Evolutionary conservation across 2,113 vertebrate genomes (phyloP), one percentile per base, ranked within the genome.

Genomic region (Muscicapa adusta): DNA sequence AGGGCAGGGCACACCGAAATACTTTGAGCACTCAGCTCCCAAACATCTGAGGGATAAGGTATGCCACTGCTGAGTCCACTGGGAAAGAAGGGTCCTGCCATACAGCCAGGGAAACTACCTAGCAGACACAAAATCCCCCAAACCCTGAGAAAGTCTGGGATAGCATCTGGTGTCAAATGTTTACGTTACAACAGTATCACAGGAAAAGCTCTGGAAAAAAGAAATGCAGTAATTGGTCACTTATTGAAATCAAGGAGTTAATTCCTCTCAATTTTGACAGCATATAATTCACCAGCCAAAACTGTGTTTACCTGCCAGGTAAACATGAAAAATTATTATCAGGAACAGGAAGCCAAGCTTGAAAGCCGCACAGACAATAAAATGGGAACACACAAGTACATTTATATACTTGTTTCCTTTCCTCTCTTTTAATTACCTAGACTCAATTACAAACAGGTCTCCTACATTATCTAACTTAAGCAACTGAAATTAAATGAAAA

Each of bases 1-100:
- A 94, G 92, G 90, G 74, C 81, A 93, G 54, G n/a, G 50, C 50
- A 65, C 68, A 88, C 92, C 0, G 2, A 94, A 96, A 94, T 89
- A 95, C 81, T 66, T 38, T 0, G 0, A 73, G 81, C 25, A 18
- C 85, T 91, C 93, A 89, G 88, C 74, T 82, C 81, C 31, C 74
- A 88, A 33, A 28, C 57, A 91, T 56, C 40, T 33, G 29, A 82
- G 66, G 58, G 1, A 1, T 31, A 56, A 82, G 92, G 77, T 68
- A 87, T 1, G 15, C n/a, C 3, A 13, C 80, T 51, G 26, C 70
- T 48, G 47, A 58, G 43, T 1, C 20, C 18, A 5, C 28, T 12
- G 25, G 51, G 29, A 47, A 82, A 68, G 18, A 61, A 51, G 18
- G 6, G 29, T 10, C 76, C 68, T 75, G 56, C 43, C 51, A 11